phyloP scores from a whole-genome alignment of 2,888 invertebrate genomes.

The Celastrina argiolus region DNA sequence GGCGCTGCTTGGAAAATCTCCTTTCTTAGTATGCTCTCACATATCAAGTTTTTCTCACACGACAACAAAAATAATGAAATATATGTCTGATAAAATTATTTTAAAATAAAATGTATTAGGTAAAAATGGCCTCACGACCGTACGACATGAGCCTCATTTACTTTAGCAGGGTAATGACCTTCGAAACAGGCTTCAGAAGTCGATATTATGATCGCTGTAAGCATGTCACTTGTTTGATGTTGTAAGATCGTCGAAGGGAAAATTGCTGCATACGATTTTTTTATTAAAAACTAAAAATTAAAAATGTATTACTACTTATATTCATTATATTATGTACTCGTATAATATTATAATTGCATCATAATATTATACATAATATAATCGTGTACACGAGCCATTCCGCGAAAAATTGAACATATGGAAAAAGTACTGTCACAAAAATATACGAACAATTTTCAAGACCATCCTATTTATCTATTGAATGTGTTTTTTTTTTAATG shows the following conservation, averaged over 20 bases:
- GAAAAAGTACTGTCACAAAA: too few species aligned
- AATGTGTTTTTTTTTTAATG: too few species aligned
- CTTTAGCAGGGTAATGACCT: conserved; percentile 20
- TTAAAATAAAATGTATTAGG: not conserved
- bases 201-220: conserved; percentile 10
- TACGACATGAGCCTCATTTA: not conserved
- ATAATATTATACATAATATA: too few species aligned
- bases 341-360: too few species aligned
- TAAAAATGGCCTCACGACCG: not conserved
- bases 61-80: not conserved
- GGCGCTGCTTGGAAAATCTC: conserved; percentile 13
- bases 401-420: too few species aligned
- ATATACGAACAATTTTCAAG: too few species aligned
- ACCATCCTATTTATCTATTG: too few species aligned
- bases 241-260: not conserved
- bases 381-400: too few species aligned
- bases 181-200: conserved; percentile 20
- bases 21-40: not conserved
- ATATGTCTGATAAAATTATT: not conserved
- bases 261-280: not conserved
- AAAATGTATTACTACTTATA: too few species aligned
- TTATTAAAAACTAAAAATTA: not conserved
- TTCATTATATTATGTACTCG: too few species aligned
- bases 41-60: conserved; percentile 5
- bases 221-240: conserved; percentile 14